Evolutionary conservation across 2,888 invertebrate species (phyloP).

Genomic region (Drosophila pegasa): DNA sequence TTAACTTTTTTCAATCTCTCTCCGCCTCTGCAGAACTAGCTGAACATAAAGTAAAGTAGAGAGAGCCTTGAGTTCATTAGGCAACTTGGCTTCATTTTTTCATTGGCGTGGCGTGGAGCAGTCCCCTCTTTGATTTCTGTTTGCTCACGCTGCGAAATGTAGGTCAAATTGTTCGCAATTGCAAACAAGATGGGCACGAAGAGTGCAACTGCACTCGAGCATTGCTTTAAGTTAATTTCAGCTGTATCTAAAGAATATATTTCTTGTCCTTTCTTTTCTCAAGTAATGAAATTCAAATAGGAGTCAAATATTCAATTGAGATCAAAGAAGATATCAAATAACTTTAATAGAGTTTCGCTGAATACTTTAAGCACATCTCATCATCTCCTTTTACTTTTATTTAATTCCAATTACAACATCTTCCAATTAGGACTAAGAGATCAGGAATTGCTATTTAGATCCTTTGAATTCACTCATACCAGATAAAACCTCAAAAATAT

Average conservation of each 20-base stretch:
- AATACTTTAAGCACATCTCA: too few relatives aligned
- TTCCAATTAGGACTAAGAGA: too few relatives aligned
- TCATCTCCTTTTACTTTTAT: too few relatives aligned
- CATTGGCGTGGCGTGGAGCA: constrained; percentile 3
- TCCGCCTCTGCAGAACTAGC: constrained; percentile 4
- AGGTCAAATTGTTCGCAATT: constrained; percentile 38
- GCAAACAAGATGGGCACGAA: background rate
- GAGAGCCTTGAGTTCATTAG: constrained; percentile 54
- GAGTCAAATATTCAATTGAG: background rate
- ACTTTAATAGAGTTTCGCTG: background rate
- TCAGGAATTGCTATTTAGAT: too few relatives aligned
- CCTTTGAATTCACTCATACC: too few relatives aligned
- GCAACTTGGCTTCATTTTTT: constrained; percentile 21
- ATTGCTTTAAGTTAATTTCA: background rate
- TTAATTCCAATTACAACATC: too few relatives aligned
- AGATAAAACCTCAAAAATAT: too few relatives aligned
- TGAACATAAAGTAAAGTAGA: constrained; percentile 13
- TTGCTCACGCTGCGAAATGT: constrained; percentile 30
- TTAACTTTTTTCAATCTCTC: constrained; percentile 26
- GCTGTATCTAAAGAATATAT: background rate
- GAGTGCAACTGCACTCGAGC: constrained; percentile 6
- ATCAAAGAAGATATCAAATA: constrained; percentile 1
- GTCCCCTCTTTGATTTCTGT: constrained; percentile 22
- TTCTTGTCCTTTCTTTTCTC: background rate
- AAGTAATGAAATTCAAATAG: background rate